Base-by-base conservation (phyloP, 2,888 invertebrate genomes). In the Drosophila tanythrix region DNA sequence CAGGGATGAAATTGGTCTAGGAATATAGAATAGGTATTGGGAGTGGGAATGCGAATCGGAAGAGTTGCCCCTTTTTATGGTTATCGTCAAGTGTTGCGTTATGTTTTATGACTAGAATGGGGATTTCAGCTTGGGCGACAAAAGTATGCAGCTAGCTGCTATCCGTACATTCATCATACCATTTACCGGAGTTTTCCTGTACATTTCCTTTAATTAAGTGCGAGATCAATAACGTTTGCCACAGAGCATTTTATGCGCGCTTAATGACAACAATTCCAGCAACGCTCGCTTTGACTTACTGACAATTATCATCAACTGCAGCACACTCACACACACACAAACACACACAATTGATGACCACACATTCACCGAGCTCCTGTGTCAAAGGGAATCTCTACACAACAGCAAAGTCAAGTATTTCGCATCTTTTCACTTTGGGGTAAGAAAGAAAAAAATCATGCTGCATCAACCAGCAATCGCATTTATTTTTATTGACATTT, bases 401-500 rank as follows among this genome's bases (percentile, higher is more conserved):
- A 82, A 56, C 59, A 76, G 55, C 62, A 64, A 58, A 66, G 72
- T 73, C 70, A 79, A 83, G 69, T 58, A 69, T 69, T 70, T 67
- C 65, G 55, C 65, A 62, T 63, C 35, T 62, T 55, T 67, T 72
- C 78, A 70, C 67, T 76, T 80, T 59, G 82, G 69, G 65, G 48
- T 76, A 40, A 65, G 69, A 65, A 36, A 61, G 64, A 65, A 77
- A 61, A 75, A 57, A 70, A 74, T 21, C 70, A 70, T 65, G 73
- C 72, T 78, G 78, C 83, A 74, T 88, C 86, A 80, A 78, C 63
- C 65, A 80, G 84, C 74, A 73, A 58, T 78, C 74, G 77, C 83
- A 84, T 84, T 84, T 86, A 86, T 83, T 84, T 88, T 84, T 88
- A 84, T 84, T 84, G 84, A 79, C 89, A 86, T 82, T 87, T 83